Evolutionary conservation across 1,140 invertebrate genomes (phyloP).

Genomic region (Aporrectodea caliginosa): DNA sequence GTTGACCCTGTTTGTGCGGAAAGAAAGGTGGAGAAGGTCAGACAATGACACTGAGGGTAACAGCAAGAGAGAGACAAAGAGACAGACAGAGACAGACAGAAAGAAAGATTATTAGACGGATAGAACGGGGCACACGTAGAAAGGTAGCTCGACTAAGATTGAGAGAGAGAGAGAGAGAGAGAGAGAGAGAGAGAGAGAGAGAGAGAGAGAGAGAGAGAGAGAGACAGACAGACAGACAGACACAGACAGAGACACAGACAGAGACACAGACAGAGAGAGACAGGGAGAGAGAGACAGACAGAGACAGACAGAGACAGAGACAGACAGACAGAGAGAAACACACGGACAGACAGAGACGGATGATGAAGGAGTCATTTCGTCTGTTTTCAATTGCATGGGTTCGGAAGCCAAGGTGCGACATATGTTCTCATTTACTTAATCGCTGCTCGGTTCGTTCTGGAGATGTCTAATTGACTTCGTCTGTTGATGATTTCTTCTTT

Average conservation of each 20-base stretch:
- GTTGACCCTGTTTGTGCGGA: no score
- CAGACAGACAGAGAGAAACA: background rate
- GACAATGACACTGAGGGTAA: background rate
- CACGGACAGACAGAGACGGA: background rate
- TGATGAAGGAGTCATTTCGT: background rate
- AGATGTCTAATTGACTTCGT: background rate
- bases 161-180: conserved; percentile 1
- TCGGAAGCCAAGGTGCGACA: background rate
- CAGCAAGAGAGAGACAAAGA: background rate
- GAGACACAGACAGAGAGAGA: background rate
- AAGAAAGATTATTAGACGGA: background rate
- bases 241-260: background rate
- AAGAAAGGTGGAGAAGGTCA: background rate
- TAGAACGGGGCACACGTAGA: background rate
- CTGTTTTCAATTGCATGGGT: background rate
- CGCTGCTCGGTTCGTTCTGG: background rate
- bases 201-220: conserved; percentile 1
- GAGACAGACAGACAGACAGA: background rate
- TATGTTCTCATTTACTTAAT: background rate
- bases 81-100: background rate
- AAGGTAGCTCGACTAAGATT: background rate
- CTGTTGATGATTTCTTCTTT: no score
- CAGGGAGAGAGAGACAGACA: background rate
- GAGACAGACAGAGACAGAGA: background rate
- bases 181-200: conserved; percentile 1